Base-by-base conservation (phyloP, 1,140 invertebrate genomes). In the Paramacrobiotus metropolitanus region DNA sequence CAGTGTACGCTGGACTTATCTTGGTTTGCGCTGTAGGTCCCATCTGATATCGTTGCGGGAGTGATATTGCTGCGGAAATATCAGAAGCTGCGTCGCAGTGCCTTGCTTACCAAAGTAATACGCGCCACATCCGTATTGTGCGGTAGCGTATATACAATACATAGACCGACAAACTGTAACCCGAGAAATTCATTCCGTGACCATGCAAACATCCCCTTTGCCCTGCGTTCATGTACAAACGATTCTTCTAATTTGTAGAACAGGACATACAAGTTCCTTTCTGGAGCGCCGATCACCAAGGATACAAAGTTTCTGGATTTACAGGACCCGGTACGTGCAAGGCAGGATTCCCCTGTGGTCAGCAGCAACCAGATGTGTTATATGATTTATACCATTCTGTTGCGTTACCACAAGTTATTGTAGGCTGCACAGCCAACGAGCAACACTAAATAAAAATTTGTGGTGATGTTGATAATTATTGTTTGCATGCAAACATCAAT, bases 11-110 rank as follows among this genome's bases (percentile, higher is more conserved):
- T n/a, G n/a, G n/a, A n/a, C n/a, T n/a, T n/a, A 40, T 40, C n/a
- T 40, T 40, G 9, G 34, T 55, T 9, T 55, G 15, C 48, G n/a
- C 48, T 55, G 15, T 24, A 55, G 48, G 48, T 90, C 1, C 86
- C 86, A 1, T 87, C 86, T 30, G 87, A 91, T 73, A 85, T 91
- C 1, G 79, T 90, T 1, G 87, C 86, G 15, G 87, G 87, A 2
- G 72, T 91, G 24, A 82, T 90, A 0, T 72, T 91, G 20, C 75
- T 90, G 20, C 73, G 86, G 34, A 83, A 84, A 67, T 83, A 85
- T 65, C 87, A 91, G 72, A 86, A 85, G 66, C 75, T 85, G 59
- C 82, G 86, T 69, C 77, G 83, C 59, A 81, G 84, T 71, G 75
- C 81, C 4, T 84, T 86, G 64, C 81, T 90, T 1, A 80, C 83